Base-by-base conservation (phyloP, 2,888 invertebrate genomes). In the Griposia aprilina region DNA sequence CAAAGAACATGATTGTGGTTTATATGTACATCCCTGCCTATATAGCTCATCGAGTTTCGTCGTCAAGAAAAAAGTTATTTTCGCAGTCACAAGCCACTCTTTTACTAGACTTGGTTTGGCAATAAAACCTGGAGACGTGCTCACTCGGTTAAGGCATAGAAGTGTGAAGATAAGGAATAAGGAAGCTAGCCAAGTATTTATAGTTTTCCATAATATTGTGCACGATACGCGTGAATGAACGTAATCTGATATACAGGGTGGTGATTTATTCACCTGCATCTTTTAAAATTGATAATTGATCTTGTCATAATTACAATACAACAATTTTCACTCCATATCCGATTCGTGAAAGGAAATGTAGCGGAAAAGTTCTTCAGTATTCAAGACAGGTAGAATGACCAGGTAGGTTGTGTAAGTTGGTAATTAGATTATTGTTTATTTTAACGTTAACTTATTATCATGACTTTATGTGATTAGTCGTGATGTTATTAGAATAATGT, bases 101-200 rank as follows among this genome's bases (percentile, higher is more conserved):
- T 23, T n/a, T 5, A 36, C 52, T 45, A 52, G 17, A 36, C 57
- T 66, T 45, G 52, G 7, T 11, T 48, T 26, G 10, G n/a, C 82
- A 68, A 59, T 81, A 81, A 81, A 68, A 82, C 52, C 36, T 60
- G 10, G 20, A 69, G 41, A 55, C 3, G n/a, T 69, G 63, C 30
- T 75, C 68, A 75, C 7, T 20, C 60, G 0, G 11, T 62, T 26
- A 85, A 69, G 3, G 69, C 63, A 77, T 2, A 60, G 55, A 65
- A 55, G 68, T 36, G 87, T 83, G 60, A 86, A 83, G 86, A 86
- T 83, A 82, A 77, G 41, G 1, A 17, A 26, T 48, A n/a, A 5
- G 23, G 13, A 26, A n/a, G 8, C 48, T 3, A 50, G 15, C 7
- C 23, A 15, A 68, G 57, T 68, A 30, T 80, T 71, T 59, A 52